phyloP scores from a whole-genome alignment of 2,888 invertebrate species.

The Syrphus vitripennis region DNA sequence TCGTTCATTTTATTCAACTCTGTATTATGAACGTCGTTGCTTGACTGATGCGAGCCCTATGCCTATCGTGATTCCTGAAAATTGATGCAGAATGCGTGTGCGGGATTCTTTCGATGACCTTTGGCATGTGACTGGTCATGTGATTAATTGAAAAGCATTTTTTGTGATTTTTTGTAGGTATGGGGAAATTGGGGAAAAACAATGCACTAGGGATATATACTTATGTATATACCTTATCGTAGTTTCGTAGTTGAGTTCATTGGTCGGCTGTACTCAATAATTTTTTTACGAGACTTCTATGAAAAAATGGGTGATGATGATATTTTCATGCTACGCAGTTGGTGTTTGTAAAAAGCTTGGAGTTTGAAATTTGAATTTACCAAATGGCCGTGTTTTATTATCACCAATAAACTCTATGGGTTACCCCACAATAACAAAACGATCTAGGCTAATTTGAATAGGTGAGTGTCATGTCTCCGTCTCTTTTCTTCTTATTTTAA shows the following conservation, averaged over 20 bases:
- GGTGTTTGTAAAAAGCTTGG: background rate
- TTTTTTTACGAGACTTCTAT: background rate
- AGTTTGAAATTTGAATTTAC: background rate
- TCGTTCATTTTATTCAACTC: too few relatives aligned
- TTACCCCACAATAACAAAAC: too few relatives aligned
- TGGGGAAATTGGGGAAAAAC: slow-evolving; percentile 17
- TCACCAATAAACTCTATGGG: too few relatives aligned
- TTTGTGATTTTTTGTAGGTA: background rate
- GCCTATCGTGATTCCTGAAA: background rate
- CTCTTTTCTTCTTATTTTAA: too few relatives aligned
- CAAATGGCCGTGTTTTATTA: too few relatives aligned
- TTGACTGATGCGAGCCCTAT: background rate
- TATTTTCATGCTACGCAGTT: slow-evolving; percentile 47
- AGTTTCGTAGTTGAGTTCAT: background rate
- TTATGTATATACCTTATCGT: background rate
- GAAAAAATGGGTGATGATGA: slow-evolving; percentile 28
- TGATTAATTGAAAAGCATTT: slow-evolving; percentile 67
- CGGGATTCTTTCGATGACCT: slow-evolving; percentile 65
- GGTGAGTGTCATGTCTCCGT: too few relatives aligned
- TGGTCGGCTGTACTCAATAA: background rate
- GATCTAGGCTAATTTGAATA: too few relatives aligned
- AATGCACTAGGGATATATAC: slow-evolving; percentile 8
- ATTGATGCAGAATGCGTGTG: slow-evolving; percentile 52
- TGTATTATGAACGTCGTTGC: slow-evolving; percentile 3
- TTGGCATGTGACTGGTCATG: slow-evolving; percentile 67